Base-by-base conservation (phyloP, 1,140 invertebrate genomes). In the Coenobita brevimanus region DNA sequence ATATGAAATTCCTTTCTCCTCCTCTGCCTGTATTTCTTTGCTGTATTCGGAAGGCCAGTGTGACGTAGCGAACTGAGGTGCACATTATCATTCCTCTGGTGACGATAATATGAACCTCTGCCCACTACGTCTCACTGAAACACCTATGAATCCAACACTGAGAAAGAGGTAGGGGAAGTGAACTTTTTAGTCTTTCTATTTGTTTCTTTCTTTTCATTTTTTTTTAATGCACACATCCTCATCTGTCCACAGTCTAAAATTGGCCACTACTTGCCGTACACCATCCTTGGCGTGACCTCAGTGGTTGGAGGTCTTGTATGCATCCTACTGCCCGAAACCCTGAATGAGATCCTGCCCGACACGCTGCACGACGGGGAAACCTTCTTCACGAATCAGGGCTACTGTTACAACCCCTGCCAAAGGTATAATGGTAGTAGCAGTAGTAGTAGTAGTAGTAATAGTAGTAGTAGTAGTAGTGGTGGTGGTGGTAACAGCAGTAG, bases 301-400 rank as follows among this genome's bases (percentile, higher is more conserved):
- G 94, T 97, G 3, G 1, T 94, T 0, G 96, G 96, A 0, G 97
- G 96, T 13, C 71, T 95, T 0, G 91, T 97, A 1, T 94, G 95
- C 27, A 93, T 97, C 0, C 94, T 97, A 79, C 92, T 98, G 3
- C 96, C 97, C 0, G 97, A 98, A 93, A 97, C 97, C 0, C 93
- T 97, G 89, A 94, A 96, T 90, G 95, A 96, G 67, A 96, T 97
- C 90, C 93, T 97, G 82, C 97, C 97, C 0, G 96, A 97, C 91
- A 97, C 96, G 0, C 92, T 97, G 0, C 94, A 95, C 82, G 97
- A 97, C 91, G 97, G 96, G 8, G 97, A 97, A 93, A 94, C 96
- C 89, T 97, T 97, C 91, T 97, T 97, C 46, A 95, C 94, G 69
- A 94, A 54, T 30, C 83, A 86, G 83, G 24, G 54, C 13, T 76